Evolutionary conservation across 2,888 invertebrate genomes (phyloP).

Genomic region (Perdita meconis): DNA sequence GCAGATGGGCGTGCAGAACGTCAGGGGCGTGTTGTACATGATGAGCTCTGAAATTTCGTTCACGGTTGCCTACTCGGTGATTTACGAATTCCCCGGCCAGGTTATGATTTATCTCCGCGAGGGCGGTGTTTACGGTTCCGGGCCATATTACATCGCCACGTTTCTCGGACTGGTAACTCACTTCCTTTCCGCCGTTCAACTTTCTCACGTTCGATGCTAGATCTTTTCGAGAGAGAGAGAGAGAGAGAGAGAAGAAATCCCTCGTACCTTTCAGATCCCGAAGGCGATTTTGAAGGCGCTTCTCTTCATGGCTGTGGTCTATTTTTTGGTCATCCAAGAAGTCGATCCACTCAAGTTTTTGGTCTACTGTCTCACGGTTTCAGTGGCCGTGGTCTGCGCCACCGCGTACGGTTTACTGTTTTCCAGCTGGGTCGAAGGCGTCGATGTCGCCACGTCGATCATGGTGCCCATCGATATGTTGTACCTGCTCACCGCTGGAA

Average conservation of each 20-base stretch:
- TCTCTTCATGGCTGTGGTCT: conserved; percentile 62
- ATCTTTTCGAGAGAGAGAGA: too few species aligned
- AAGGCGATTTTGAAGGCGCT: conserved; percentile 63
- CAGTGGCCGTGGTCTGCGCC: conserved; percentile 57
- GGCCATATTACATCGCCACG: conserved; percentile 83
- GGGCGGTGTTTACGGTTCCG: conserved; percentile 84
- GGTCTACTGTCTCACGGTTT: conserved; percentile 53
- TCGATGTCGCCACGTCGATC: conserved; percentile 84
- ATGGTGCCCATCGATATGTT: conserved; percentile 85
- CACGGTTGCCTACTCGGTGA: conserved; percentile 84
- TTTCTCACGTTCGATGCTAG: background rate
- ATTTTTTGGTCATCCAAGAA: conserved; percentile 52
- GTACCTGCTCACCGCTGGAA: conserved; percentile 85
- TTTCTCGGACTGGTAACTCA: conserved; percentile 73
- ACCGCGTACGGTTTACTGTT: conserved; percentile 84
- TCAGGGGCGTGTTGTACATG: conserved; percentile 85
- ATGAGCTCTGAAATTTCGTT: conserved; percentile 85
- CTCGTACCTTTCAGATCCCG: conserved; percentile 62
- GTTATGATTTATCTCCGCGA: conserved; percentile 85
- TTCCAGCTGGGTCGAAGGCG: conserved; percentile 84
- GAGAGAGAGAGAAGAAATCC: background rate
- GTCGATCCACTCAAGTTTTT: conserved; percentile 36
- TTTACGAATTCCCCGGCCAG: conserved; percentile 84
- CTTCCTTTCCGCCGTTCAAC: background rate
- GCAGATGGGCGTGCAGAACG: conserved; percentile 85